Evolutionary conservation across 2,113 vertebrate genomes (phyloP).

Genomic region (Typhlomys cinereus): DNA sequence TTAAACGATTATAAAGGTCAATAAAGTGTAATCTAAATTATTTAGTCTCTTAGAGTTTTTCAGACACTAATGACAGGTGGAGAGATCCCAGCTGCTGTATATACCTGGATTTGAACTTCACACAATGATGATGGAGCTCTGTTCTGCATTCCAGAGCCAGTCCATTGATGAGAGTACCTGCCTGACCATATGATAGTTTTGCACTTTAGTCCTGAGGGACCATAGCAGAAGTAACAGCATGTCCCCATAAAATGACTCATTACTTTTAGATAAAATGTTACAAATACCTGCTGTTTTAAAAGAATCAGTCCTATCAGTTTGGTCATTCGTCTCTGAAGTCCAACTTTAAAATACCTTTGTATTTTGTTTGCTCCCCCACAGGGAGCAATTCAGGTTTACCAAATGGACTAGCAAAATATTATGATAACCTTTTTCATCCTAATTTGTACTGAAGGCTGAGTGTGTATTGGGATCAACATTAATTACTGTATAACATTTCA

Average conservation of each 20-base stretch:
- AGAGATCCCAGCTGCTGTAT: constrained; percentile 86
- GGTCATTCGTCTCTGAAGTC: constrained; percentile 68
- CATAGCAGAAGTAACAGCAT: constrained; percentile 44
- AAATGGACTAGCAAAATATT: constrained; percentile 94
- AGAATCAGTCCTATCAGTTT: constrained; percentile 67
- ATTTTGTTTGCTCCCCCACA: constrained; percentile 86
- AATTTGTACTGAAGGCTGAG: constrained; percentile 92
- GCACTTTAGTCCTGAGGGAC: background rate
- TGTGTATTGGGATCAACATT: constrained; percentile 92
- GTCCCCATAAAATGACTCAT: constrained; percentile 5
- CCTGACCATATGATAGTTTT: constrained; percentile 8
- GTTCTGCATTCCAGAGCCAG: constrained; percentile 73
- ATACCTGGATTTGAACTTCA: constrained; percentile 90
- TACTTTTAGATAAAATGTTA: constrained; percentile 62
- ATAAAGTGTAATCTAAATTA: constrained; percentile 90
- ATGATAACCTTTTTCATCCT: constrained; percentile 96
- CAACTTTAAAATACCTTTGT: constrained; percentile 83
- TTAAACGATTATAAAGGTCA: constrained; percentile 91
- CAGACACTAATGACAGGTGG: constrained; percentile 89
- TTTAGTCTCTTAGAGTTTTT: constrained; percentile 91
- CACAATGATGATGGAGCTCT: constrained; percentile 80
- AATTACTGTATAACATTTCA: constrained; percentile 94
- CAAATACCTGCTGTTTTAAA: constrained; percentile 63
- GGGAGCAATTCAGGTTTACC: constrained; percentile 89
- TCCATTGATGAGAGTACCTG: constrained; percentile 34